Base-by-base conservation (phyloP, 2,888 invertebrate species). In the Parnassius mnemosyne region DNA sequence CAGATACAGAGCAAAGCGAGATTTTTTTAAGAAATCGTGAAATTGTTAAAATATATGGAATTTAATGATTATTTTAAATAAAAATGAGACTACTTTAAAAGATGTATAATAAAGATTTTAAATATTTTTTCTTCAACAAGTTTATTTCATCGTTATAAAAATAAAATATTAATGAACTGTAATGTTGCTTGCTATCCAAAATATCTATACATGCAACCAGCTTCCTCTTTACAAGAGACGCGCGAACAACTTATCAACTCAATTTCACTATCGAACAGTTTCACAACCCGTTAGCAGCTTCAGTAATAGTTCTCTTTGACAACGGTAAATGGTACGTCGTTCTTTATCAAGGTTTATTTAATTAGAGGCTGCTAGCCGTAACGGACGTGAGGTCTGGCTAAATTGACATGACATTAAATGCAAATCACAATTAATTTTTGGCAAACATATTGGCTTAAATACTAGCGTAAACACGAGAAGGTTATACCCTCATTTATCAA, bases 291-390 rank as follows among this genome's bases (percentile, higher is more conserved):
- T 51, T 58, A 63, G 58, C 62, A 54, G 62, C 54, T 63, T 63
- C 58, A 13, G 25, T 58, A 63, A 63, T 63, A 54, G 58, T 58
- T 58, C 50, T n/a, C 62, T 63, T 63, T 63, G 54, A n/a, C n/a
- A n/a, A 58, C 44, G 50, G 20, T n/a, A 34, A 50, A 41, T 54
- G 53, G 50, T 7, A 34, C 42, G 54, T 5, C 16, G 57, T 52
- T 34, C 50, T 34, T 50, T 57, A 53, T 43, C 51, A 44, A 51
- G 58, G 54, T 63, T 57, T 34, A 58, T 58, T 63, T 46, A 58
- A 58, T 63, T 50, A 63, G 12, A 51, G 16, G 1, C 49, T 49
- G 25, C 5, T 57, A 11, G 43, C 41, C 58, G 50, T 25, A 54
- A 54, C 34, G 13, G n/a, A 51, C 55, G 34, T 16, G 50, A 34